Conservation (phyloP, 2,797 vertebrate species). For the Pipistrellus pipistrellus region DNA sequence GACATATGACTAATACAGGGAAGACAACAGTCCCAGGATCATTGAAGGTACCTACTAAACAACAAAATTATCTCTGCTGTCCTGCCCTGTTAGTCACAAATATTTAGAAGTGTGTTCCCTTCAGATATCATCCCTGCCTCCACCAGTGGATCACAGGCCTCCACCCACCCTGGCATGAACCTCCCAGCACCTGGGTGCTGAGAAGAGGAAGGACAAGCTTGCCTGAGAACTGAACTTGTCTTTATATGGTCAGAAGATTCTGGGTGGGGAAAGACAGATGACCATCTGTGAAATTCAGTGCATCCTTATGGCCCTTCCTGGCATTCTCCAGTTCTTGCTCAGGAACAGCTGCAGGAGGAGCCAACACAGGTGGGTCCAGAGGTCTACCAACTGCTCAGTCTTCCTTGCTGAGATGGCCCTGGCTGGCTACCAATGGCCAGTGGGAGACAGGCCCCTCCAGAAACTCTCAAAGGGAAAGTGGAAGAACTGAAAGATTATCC, state of each 20-base stretch:
- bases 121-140: not conserved
- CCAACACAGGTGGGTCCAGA: not conserved
- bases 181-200: not conserved
- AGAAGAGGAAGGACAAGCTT: not conserved
- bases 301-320: not conserved
- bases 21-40: not conserved
- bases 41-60: not conserved
- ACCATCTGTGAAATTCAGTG: not conserved
- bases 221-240: not conserved
- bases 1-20: not conserved
- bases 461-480: not conserved
- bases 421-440: not conserved
- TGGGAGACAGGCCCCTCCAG: not conserved
- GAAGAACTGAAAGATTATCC: constrained; percentile 1
- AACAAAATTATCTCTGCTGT: not conserved
- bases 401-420: not conserved
- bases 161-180: not conserved
- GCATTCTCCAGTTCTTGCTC: not conserved
- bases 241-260: not conserved
- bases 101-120: not conserved
- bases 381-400: not conserved
- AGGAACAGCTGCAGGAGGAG: not conserved
- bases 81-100: not conserved
- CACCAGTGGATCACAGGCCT: not conserved
- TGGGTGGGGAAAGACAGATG: not conserved